Conservation (phyloP, 2,888 invertebrate genomes). For the Tridacna crocea region DNA sequence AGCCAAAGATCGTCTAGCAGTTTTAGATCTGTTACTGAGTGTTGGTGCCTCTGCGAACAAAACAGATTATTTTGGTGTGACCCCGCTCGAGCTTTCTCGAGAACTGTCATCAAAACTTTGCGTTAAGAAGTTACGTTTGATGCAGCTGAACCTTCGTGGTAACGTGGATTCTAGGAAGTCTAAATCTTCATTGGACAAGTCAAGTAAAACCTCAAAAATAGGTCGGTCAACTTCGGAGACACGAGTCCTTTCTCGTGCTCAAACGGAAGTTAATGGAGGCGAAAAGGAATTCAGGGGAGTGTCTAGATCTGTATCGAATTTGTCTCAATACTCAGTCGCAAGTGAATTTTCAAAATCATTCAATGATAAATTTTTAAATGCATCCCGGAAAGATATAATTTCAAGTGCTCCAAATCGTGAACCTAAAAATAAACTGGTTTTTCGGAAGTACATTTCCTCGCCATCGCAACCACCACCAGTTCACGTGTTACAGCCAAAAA, state of each 20-base stretch:
- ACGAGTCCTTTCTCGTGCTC: background rate
- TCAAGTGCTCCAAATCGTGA: conserved; percentile 46
- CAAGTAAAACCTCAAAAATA: conserved; percentile 12
- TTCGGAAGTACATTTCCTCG: conserved; percentile 2
- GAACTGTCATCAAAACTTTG: conserved; percentile 63
- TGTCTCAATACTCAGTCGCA: conserved; percentile 41
- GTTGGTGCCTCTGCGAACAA: conserved; percentile 60
- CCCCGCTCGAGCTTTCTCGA: conserved; percentile 64
- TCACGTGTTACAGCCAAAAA: conserved; percentile 28
- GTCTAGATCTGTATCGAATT: conserved; percentile 26
- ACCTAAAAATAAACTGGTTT: conserved; percentile 1
- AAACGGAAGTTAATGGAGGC: background rate
- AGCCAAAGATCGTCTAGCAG: conserved; percentile 63
- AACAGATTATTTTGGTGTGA: conserved; percentile 64
- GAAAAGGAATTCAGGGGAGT: background rate
- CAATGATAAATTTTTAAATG: conserved; percentile 14
- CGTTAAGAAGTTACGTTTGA: conserved; percentile 66
- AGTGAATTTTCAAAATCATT: conserved; percentile 8
- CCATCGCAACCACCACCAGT: background rate
- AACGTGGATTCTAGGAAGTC: conserved; percentile 3
- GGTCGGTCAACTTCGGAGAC: conserved; percentile 3
- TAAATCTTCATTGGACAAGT: background rate
- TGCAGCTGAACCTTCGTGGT: conserved; percentile 67
- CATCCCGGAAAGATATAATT: conserved; percentile 41
- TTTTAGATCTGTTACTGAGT: conserved; percentile 64